A percentile compares a stretch with the other conserved stretches of the same genome.
Conservation (phyloP, 2,888 invertebrate genomes). For the Lycaena phlaeas region DNA sequence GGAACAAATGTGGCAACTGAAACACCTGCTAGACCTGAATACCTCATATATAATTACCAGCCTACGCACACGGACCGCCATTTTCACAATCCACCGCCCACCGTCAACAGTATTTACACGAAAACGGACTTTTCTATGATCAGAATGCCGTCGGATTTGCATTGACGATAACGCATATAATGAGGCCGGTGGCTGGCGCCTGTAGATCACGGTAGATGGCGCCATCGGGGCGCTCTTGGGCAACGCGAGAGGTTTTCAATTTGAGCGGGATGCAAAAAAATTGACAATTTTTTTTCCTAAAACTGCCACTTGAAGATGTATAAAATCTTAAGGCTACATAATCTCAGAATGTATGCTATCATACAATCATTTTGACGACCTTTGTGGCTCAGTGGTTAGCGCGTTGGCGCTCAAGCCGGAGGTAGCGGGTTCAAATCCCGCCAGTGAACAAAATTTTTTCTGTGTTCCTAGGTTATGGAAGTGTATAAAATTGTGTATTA, state of each 20-base stretch:
- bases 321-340: too few relatives aligned
- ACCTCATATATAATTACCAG: slow-evolving; percentile 60
- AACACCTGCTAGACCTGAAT: slow-evolving; percentile 32
- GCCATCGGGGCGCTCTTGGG: slow-evolving; percentile 46
- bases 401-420: too few relatives aligned
- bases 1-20: slow-evolving; percentile 25
- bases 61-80: slow-evolving; percentile 51
- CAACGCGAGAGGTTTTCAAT: slow-evolving; percentile 22
- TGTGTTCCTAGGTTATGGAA: too few relatives aligned
- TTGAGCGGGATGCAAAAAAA: neutral
- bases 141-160: slow-evolving; percentile 52
- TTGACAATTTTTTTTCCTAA: too few relatives aligned
- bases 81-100: slow-evolving; percentile 50
- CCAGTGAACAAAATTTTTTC: too few relatives aligned
- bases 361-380: too few relatives aligned
- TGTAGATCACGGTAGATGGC: slow-evolving; percentile 61
- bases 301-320: too few relatives aligned
- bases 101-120: slow-evolving; percentile 40
- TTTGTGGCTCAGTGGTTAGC: too few relatives aligned
- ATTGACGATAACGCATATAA: slow-evolving; percentile 46
- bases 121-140: slow-evolving; percentile 31
- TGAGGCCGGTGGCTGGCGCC: slow-evolving; percentile 47
- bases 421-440: too few relatives aligned
- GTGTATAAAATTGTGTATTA: too few relatives aligned
- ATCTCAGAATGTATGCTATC: too few relatives aligned